These are phyloP conservation scores for Helleia helle DNA, from an alignment of 2,888 invertebrate species.

Conservation along the genomic window DNA sequence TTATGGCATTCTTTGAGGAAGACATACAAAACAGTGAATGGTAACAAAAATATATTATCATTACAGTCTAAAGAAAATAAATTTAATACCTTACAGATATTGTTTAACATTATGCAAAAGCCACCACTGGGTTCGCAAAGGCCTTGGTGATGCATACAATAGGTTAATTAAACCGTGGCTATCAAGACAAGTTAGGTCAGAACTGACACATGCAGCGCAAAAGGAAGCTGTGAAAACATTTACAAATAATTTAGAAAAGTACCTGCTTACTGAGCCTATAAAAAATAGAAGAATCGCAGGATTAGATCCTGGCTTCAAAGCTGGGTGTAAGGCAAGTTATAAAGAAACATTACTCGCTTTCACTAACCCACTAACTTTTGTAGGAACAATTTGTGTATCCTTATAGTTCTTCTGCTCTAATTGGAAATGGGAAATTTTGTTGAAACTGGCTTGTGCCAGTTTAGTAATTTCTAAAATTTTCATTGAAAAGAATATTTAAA, in stretches of 20 bases:
- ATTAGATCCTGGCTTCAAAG: constrained; percentile 91
- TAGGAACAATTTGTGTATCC: too few species aligned
- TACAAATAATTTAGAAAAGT: constrained; percentile 86
- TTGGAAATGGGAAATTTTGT: too few species aligned
- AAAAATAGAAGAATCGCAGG: constrained; percentile 86
- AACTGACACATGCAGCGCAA: constrained; percentile 83
- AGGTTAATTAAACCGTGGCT: constrained; percentile 76
- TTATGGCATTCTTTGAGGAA: too few species aligned
- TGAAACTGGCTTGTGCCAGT: too few species aligned
- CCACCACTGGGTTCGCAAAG: constrained; percentile 50
- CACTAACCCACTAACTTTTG: too few species aligned
- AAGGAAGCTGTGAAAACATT: constrained; percentile 90
- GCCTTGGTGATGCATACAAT: constrained; percentile 53
- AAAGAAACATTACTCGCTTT: too few species aligned
- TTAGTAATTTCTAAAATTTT: too few species aligned
- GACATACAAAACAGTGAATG: too few species aligned
- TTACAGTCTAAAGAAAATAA: too few species aligned
- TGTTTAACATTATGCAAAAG: constrained; percentile 55
- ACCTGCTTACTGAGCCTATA: constrained; percentile 86
- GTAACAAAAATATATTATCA: too few species aligned
- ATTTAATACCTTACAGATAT: constrained; percentile 36
- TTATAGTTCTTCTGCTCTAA: too few species aligned
- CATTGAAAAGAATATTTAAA: too few species aligned
- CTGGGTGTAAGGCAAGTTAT: constrained; percentile 89
- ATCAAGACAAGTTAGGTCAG: constrained; percentile 79